Evolutionary conservation across 2,888 invertebrate genomes (phyloP), one percentile per base, ranked within the genome.

Genomic region (Nymphalis urticae): DNA sequence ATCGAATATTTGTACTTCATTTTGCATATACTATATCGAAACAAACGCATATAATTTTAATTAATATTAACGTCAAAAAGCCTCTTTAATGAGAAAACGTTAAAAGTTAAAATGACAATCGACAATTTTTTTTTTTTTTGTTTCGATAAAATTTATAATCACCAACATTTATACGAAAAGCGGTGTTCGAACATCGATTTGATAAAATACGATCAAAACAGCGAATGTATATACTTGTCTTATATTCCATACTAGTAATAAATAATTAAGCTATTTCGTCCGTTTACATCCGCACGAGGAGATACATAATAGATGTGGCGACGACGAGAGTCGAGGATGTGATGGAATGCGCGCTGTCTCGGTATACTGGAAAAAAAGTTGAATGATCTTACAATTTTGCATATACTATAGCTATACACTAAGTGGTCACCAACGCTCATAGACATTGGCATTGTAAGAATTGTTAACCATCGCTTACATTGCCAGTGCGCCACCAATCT

Each of bases 201-300:
- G 32, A 59, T 53, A 10, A 13, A 42, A 13, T 4, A 42, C 13
- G 13, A 42, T 42, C 16, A 53, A 63, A 63, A 68, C 58, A 53
- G 58, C 47, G 54, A 70, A 48, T 24, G 48, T n/a, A 66, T 67
- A 51, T 62, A 62, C 36, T 66, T 61, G 63, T 69, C 72, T 71
- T 72, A 73, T 62, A 74, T 58, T 73, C 68, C 78, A 75, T 75
- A 77, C 80, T 86, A 87, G 83, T 79, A 87, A 91, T 90, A 89
- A 90, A 88, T 89, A 87, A 81, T 80, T 82, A 79, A 62, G 70
- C 81, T 87, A 87, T 54, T 53, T 27, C 48, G 71, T 76, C 61
- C 66, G 72, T 84, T 85, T 89, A 90, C 71, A 88, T 87, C 85
- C 92, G 91, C 19, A 91, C 85, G 66, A 92, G 85, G 4, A 92